A percentile compares a stretch with the other conserved stretches of the same genome.
These are phyloP conservation scores for Helostoma temminkii DNA, from an alignment of 2,797 vertebrate genomes.

Conservation along the genomic window DNA sequence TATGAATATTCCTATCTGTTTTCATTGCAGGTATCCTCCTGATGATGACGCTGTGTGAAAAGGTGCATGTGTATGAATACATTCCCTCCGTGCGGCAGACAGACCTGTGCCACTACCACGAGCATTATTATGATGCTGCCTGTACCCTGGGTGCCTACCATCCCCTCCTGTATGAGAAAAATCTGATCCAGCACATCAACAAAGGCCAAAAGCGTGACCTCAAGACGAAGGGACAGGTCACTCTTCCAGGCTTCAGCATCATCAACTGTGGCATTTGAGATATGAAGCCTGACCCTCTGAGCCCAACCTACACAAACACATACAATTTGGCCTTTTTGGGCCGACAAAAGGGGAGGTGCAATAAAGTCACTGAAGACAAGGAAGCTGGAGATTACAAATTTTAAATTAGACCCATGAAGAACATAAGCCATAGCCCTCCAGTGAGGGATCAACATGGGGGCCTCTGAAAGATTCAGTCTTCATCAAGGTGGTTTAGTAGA, in stretches of 20 bases:
- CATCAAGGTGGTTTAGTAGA: constrained; percentile 54
- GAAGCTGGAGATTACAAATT: constrained; percentile 61
- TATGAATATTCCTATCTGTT: not conserved
- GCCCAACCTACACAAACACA: constrained; percentile 15
- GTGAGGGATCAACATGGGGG: constrained; percentile 54
- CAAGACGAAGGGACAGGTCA: constrained; percentile 90
- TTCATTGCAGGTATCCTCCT: constrained; percentile 90
- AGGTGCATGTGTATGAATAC: constrained; percentile 96
- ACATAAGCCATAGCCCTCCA: constrained; percentile 74
- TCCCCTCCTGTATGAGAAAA: constrained; percentile 96
- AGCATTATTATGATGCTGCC: constrained; percentile 94
- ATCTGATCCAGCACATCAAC: constrained; percentile 94
- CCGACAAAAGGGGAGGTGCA: constrained; percentile 69
- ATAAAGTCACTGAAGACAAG: constrained; percentile 69
- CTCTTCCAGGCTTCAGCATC: constrained; percentile 91
- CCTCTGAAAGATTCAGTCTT: constrained; percentile 56
- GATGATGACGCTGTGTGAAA: constrained; percentile 96
- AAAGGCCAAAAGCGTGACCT: constrained; percentile 88
- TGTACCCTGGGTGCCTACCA: constrained; percentile 98
- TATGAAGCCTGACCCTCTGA: constrained; percentile 40
- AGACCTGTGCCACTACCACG: constrained; percentile 97
- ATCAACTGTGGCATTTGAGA: constrained; percentile 85
- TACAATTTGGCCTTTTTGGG: constrained; percentile 53
- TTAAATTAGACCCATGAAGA: constrained; percentile 66
- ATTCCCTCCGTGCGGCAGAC: constrained; percentile 95